Percentiles rank a stretch among this genome's conserved stretches.
phyloP scores from a whole-genome alignment of 2,113 vertebrate species.

The Mormyrus lacerda region DNA sequence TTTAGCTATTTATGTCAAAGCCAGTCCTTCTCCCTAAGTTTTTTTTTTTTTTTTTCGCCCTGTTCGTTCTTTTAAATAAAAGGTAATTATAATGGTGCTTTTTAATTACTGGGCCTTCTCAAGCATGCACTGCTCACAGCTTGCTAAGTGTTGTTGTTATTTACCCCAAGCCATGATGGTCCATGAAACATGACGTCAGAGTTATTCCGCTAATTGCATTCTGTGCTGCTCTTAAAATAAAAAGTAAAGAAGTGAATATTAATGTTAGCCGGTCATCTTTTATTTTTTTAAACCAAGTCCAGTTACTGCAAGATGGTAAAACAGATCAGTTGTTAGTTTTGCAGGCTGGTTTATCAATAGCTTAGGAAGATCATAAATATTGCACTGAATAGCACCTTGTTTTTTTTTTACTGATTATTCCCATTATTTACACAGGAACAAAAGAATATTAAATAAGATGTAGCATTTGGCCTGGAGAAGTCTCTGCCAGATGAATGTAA shows the following conservation, averaged over 20 bases:
- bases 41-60: background rate
- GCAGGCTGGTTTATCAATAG: background rate
- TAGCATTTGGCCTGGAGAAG: background rate
- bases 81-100: background rate
- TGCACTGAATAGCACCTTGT: background rate
- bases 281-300: too few species aligned
- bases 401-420: background rate
- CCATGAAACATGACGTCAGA: background rate
- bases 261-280: background rate
- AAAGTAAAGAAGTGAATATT: background rate
- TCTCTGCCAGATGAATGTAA: background rate
- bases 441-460: background rate
- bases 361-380: background rate
- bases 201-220: background rate
- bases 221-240: background rate
- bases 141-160: background rate
- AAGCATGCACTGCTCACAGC: constrained; percentile 7
- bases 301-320: background rate
- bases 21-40: background rate
- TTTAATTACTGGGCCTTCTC: constrained; percentile 1
- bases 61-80: background rate
- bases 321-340: background rate
- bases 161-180: constrained; percentile 3
- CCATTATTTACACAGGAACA: background rate
- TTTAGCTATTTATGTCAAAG: background rate